Base-by-base conservation (phyloP, 92 coral and sea anemone species). In the Chrysogorgia sp. region DNA sequence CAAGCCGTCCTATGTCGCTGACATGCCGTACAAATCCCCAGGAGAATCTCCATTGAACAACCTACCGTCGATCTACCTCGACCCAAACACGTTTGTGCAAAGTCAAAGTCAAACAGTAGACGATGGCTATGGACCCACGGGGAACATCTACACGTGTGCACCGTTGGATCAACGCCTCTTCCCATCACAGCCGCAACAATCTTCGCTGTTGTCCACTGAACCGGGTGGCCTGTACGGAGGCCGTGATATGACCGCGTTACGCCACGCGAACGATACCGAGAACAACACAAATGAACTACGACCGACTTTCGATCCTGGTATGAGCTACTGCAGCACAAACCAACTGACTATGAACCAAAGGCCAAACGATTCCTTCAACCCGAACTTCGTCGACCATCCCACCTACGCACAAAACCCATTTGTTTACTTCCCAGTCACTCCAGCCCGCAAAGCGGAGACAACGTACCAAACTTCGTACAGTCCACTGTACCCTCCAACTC, bases 391-490 rank as follows among this genome's bases (percentile, higher is more conserved):
- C 19, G 79, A 72, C 19, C 79, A 72, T 40, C 79, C 79, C 14
- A 28, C 79, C 26, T 72, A 72, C 35, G 58, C 79, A 31, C 79
- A 72, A 41, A 72, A 72, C 52, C 79, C 79, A 19, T 72, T 72
- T 72, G 79, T 72, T 72, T 72, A 72, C 79, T 72, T 72, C 20
- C 77, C 47, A 49, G 61, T 61, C 10, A 71, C 77, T 71, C 77
- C 77, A 29, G 65, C 79, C 65, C 35, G 65, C 20, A 69, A 47
- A 12, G 23, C 31, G 40, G 79, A 72, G 49, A 71, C 61, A 24
- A 72, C 79, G 19, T 72, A 72, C 37, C 79, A 33, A 21, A 40
- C 53, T 40, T 72, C 79, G 10, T 72, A 72, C 31, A 72, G 64
- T 9, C 43, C 59, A 26, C 43, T 72, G 1, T 72, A 72, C 23